Evolutionary conservation across 2,888 invertebrate species (phyloP), one percentile per base, ranked within the genome.

Genomic region (Melangyna quadrimaculata): DNA sequence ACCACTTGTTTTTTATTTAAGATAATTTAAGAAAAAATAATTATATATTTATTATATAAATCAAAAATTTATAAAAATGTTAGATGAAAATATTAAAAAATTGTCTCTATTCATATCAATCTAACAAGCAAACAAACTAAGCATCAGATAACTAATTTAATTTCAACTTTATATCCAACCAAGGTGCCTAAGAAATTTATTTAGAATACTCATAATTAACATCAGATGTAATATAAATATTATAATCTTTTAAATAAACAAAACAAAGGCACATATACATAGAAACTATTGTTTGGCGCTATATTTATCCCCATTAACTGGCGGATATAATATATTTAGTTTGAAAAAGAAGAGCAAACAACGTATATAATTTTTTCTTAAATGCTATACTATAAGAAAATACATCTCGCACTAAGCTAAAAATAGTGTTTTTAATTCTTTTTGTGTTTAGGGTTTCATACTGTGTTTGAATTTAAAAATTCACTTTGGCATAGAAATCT

Each of bases 261-360:
- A 84, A 78, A 78, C 79, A 88, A 88, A 88, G 88, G 88, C 88
- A 88, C 88, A 82, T 82, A 53, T 59, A 57, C 74, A 75, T 87
- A 88, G 88, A 88, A 87, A 87, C 87, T 84, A 81, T 86, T 80
- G 81, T 77, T 86, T 81, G 67, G 67, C 67, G 77, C 70, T 77
- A 63, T 17, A 77, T 73, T 70, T 78, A 71, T 70, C 69, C 17
- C 14, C 55, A 32, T 29, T 27, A 37, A 22, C 22, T 45, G 73
- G 40, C 63, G 80, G 74, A 73, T 53, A 65, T 71, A 75, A 24
- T n/a, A 24, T n/a, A 65, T 32, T 51, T n/a, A 51, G 35, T 51
- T 84, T 14, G 48, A 69, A 72, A 72, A 53, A 72, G 53, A 72
- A 69, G 71, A 81, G 67, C 80, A 57, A 72, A 69, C 72, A 69